Conservation (phyloP, 23 tunicate species). For the Trididemnum clinides region DNA sequence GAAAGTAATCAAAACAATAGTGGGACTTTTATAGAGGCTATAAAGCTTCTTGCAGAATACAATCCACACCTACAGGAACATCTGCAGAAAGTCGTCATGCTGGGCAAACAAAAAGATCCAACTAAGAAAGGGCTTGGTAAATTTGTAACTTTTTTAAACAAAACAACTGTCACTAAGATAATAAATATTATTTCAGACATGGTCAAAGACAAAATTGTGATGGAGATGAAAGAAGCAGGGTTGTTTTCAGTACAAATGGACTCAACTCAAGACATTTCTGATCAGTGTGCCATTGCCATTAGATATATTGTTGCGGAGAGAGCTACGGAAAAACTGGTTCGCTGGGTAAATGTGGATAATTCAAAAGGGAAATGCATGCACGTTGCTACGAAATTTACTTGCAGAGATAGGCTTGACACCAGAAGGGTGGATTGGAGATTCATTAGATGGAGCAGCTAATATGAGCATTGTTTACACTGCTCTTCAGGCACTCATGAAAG, state of each 20-base stretch:
- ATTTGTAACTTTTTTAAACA: background rate
- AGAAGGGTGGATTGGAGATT: background rate
- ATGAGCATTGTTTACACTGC: background rate
- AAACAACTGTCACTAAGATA: background rate
- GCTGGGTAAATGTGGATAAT: background rate
- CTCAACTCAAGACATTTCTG: background rate
- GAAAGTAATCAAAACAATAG: background rate
- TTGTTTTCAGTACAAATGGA: too few species aligned
- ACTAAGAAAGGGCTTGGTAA: background rate
- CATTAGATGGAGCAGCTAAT: background rate
- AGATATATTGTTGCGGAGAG: background rate
- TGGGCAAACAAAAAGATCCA: background rate
- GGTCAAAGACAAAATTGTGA: background rate
- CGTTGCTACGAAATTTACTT: too few species aligned
- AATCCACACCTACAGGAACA: background rate
- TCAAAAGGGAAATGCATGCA: background rate
- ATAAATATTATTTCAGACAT: background rate
- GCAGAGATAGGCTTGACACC: background rate
- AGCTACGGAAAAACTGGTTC: background rate
- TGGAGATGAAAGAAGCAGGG: background rate
- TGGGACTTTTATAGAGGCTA: background rate
- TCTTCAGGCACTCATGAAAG: background rate
- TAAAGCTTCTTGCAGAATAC: background rate
- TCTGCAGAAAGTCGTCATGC: background rate
- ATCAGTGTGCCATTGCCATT: background rate